Percentiles rank a stretch among this genome's conserved stretches.
Conservation (phyloP, 2,113 vertebrate genomes). For the Terrapene triunguis region DNA sequence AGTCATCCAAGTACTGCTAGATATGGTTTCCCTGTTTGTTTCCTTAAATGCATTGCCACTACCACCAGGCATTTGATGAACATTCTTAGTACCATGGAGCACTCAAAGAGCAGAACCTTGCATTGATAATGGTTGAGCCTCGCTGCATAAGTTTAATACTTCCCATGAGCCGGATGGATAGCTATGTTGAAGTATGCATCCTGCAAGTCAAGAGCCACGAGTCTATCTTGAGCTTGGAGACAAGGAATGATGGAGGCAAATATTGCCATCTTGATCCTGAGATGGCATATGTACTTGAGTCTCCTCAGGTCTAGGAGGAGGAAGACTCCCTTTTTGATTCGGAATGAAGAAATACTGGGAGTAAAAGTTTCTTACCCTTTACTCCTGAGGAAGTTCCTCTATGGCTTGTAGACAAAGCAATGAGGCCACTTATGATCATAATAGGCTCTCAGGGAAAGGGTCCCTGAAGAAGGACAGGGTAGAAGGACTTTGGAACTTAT, state of each 20-base stretch:
- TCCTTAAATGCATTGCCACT: no score
- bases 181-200: background rate
- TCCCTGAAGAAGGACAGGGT: background rate
- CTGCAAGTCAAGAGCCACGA: background rate
- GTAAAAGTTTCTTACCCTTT: background rate
- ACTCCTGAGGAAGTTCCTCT: background rate
- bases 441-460: background rate
- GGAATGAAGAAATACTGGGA: background rate
- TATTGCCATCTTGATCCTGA: background rate
- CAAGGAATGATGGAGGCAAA: background rate
- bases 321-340: background rate
- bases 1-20: no score
- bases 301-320: background rate
- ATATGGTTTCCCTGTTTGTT: no score
- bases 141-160: background rate
- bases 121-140: background rate
- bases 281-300: background rate
- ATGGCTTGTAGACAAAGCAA: background rate
- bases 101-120: background rate
- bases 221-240: background rate
- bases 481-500: no score
- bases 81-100: background rate
- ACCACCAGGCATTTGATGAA: background rate
- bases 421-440: background rate
- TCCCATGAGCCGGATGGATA: background rate